Base-by-base conservation (phyloP, 2,888 invertebrate species). In the Zaprionus lineosus region DNA sequence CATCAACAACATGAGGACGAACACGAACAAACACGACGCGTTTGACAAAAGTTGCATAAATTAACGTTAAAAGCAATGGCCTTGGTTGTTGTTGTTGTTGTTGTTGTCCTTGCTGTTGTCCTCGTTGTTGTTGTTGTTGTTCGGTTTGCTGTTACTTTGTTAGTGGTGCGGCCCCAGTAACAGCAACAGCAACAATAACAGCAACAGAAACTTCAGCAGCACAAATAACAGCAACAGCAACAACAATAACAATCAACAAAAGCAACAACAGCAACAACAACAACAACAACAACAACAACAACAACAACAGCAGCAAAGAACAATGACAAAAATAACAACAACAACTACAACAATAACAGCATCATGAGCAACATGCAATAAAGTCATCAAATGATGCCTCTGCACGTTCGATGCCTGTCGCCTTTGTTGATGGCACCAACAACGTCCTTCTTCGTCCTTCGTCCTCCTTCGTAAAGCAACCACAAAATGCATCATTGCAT, bases 41-140 rank as follows among this genome's bases (percentile, higher is more conserved):
- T 86, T 86, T 76, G 82, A 74, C 75, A 76, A 86, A 86, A 74
- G 78, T 68, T 82, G 84, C 86, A 84, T 84, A 84, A 86, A 84
- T 86, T 84, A 86, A 70, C 78, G 84, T 68, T 84, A 82, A 82
- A 86, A 82, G 83, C 74, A 64, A 79, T 69, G 61, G 71, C 57
- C 63, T 58, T 66, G 58, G 52, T 61, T 60, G 55, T 48, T 50
- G 56, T 50, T 34, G 11, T 8, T 18, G 24, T 19, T 39, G 31
- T 33, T 21, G 39, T 16, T 26, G 34, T 14, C 18, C n/a, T 7
- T 37, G 11, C 12, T 40, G 29, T n/a, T 40, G 40, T 40, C 29
- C 21, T 8, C 26, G 40, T 40, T 29, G 21, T n/a, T 26, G 36
- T 18, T 53, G 66, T 16, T 44, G 52, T 33, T 69, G 76, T 58